Evolutionary conservation across 2,113 vertebrate species (phyloP).

Genomic region (Neodon shergylaensis): DNA sequence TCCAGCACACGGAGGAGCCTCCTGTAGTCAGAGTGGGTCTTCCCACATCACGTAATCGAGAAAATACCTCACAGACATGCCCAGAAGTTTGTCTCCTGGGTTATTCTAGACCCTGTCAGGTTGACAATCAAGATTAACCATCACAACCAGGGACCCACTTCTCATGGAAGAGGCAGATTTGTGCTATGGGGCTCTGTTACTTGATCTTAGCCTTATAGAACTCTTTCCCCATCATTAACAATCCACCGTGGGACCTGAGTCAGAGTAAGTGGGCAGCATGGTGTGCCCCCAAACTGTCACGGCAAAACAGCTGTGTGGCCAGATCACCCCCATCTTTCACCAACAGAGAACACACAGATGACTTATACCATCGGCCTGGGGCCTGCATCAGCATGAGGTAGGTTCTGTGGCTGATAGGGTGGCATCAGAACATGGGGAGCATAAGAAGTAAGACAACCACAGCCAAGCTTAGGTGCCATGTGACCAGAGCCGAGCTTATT

Average conservation of each 20-base stretch:
- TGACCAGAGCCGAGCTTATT: neutral
- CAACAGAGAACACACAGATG: neutral
- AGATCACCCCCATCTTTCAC: neutral
- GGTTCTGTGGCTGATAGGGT: neutral
- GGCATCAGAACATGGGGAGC: neutral
- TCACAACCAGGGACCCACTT: neutral
- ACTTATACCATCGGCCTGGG: fast-evolving
- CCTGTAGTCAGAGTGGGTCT: neutral
- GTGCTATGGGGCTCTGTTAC: constrained; percentile 56
- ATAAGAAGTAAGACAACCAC: neutral
- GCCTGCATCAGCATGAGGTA: neutral
- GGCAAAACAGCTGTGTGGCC: neutral
- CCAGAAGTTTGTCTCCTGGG: neutral
- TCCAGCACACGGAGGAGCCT: neutral
- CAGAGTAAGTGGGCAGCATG: neutral
- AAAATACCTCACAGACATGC: neutral
- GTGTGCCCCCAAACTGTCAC: neutral
- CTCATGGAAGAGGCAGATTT: constrained; percentile 61
- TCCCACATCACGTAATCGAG: neutral
- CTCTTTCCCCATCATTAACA: constrained; percentile 61
- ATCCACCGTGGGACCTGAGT: constrained; percentile 53
- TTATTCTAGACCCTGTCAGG: neutral
- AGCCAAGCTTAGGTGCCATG: neutral
- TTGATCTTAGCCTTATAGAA: constrained; percentile 62
- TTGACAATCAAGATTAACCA: neutral